phyloP scores from a whole-genome alignment of 2,113 vertebrate genomes.

The Martes martes region DNA sequence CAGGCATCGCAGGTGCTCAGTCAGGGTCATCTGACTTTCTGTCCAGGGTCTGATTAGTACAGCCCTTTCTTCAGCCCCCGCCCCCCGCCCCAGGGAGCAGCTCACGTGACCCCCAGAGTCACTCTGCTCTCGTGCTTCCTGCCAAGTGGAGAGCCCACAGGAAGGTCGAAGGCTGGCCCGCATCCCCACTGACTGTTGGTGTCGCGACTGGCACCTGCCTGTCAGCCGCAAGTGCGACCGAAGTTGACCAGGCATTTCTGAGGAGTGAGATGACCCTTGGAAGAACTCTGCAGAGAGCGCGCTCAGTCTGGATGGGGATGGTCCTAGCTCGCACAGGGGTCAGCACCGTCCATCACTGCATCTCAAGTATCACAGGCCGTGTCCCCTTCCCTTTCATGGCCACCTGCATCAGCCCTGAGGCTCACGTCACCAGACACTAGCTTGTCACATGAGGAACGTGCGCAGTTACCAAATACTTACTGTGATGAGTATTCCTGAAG shows the following conservation, averaged over 20 bases:
- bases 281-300: background rate
- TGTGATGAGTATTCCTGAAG: background rate
- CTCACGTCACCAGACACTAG: background rate
- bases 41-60: background rate
- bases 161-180: background rate
- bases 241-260: background rate
- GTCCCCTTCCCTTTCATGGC: background rate
- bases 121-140: background rate
- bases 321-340: background rate
- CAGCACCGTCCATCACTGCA: background rate
- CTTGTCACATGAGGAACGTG: background rate
- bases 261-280: background rate
- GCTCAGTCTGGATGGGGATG: background rate
- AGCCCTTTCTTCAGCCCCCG: background rate
- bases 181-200: background rate
- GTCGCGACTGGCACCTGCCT: background rate
- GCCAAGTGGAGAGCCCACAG: background rate
- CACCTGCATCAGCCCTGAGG: background rate
- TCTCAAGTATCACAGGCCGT: background rate
- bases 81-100: background rate
- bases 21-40: background rate
- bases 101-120: background rate
- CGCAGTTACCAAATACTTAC: background rate
- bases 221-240: background rate
- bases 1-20: background rate